Evolutionary conservation across 2,113 vertebrate genomes (phyloP), one percentile per base, ranked within the genome.

Genomic region (Mormyrus iriodes): DNA sequence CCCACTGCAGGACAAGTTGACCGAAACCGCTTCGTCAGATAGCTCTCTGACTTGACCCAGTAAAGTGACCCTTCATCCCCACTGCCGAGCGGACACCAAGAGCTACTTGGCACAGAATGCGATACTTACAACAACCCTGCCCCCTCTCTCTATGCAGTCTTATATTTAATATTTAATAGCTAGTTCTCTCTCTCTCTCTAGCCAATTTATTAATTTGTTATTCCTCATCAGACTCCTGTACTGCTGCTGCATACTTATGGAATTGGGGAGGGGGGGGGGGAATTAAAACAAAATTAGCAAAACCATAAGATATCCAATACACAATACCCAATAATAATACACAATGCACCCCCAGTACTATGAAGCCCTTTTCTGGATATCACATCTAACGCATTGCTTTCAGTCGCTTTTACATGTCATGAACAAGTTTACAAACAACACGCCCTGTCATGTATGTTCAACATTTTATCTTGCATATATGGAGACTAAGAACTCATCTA

Each of bases 281-380:
- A 46, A 44, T 39, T 44, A 88, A 88, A 88, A 65, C 88, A 42
- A 35, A 46, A 9, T 82, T 55, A 85, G 44, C 46, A 51, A 69
- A 86, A 73, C 31, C 83, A 65, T 53, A 85, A 85, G n/a, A 49
- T 83, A 39, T 39, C 39, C 44, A 21, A 58, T 35, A 58, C 31
- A 42, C 10, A 79, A 35, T n/a, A 27, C 21, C 21, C 31, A 24
- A n/a, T n/a, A n/a, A n/a, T n/a, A 10, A 89, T 73, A n/a, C 21
- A 69, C 86, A 31, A 86, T 86, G 61, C 46, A 89, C 73, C 8
- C 4, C 52, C 53, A 48, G 42, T 85, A 69, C 51, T 35, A 69
- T 65, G 69, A 49, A 89, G n/a, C n/a, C 27, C 55, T 44, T n/a
- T 65, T 86, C 46, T 51, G 88, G 13, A 19, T 53, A 88, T 88